These are phyloP conservation scores for Vidua macroura DNA, from an alignment of 2,113 vertebrate genomes.

Conservation along the genomic window DNA sequence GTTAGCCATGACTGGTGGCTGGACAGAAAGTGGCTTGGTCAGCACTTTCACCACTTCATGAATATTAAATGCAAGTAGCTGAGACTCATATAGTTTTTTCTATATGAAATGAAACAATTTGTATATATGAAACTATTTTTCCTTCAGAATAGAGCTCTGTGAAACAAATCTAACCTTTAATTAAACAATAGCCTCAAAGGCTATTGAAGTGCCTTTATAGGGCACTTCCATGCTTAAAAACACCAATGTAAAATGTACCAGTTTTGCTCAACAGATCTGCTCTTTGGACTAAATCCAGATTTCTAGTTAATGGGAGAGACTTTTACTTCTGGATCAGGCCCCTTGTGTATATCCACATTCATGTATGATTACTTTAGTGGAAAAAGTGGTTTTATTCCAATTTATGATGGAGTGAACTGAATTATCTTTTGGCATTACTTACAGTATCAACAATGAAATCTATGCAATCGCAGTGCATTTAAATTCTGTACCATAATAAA, in stretches of 20 bases:
- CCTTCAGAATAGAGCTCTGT: background rate
- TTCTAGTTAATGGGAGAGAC: slow-evolving; percentile 12
- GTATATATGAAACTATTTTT: background rate
- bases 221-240: background rate
- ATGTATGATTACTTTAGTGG: slow-evolving; percentile 34
- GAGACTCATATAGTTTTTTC: background rate
- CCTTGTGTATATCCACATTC: slow-evolving; percentile 28
- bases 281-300: slow-evolving; percentile 17
- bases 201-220: background rate
- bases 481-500: background rate
- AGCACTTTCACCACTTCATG: background rate
- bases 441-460: slow-evolving; percentile 29
- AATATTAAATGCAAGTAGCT: background rate
- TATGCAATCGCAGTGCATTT: background rate
- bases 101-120: background rate
- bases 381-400: slow-evolving; percentile 51
- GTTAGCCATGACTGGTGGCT: background rate
- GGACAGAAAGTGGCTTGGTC: background rate
- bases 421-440: slow-evolving; percentile 30
- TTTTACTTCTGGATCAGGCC: slow-evolving; percentile 31
- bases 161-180: background rate
- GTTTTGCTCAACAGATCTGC: background rate
- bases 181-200: background rate
- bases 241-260: background rate
- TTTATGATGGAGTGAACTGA: slow-evolving; percentile 20